Percentiles rank a stretch among this genome's conserved stretches.
These are phyloP conservation scores for Amaurobius ferox DNA, from an alignment of 2,888 invertebrate species.

Conservation along the genomic window DNA sequence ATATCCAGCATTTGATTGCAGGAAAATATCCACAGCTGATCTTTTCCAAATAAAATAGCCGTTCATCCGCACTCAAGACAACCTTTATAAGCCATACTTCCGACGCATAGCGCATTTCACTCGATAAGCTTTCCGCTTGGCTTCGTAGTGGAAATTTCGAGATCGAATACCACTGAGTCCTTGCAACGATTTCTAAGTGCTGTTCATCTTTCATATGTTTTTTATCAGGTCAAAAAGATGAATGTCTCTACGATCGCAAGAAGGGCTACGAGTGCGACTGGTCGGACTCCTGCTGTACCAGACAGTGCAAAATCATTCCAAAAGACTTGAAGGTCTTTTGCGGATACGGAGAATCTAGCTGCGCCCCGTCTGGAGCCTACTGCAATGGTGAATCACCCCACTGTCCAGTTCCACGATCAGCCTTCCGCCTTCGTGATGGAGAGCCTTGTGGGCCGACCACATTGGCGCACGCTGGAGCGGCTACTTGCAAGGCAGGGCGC, in stretches of 20 bases:
- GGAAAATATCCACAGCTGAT: too few relatives aligned
- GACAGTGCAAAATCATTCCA: constrained; percentile 15
- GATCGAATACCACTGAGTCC: too few relatives aligned
- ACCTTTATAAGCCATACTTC: too few relatives aligned
- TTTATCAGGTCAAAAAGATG: neutral
- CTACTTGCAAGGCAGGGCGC: neutral
- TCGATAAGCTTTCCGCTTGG: too few relatives aligned
- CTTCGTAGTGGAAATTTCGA: too few relatives aligned
- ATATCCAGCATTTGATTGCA: too few relatives aligned
- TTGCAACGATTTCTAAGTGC: too few relatives aligned
- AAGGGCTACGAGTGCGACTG: constrained; percentile 26
- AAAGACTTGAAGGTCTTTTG: neutral
- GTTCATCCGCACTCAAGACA: too few relatives aligned
- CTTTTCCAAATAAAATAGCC: too few relatives aligned
- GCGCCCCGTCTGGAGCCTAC: neutral
- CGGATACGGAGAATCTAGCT: constrained; percentile 7
- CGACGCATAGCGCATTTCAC: too few relatives aligned
- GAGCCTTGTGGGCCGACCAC: neutral
- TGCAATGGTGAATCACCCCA: neutral
- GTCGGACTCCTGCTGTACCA: constrained; percentile 9
- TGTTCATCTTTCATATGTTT: neutral
- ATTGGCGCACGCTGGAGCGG: neutral
- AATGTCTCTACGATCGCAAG: constrained; percentile 2
- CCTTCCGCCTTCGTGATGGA: neutral
- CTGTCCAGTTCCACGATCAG: neutral